Evolutionary conservation across 2,888 invertebrate genomes (phyloP).

Genomic region (Tanytarsus gracilentus): DNA sequence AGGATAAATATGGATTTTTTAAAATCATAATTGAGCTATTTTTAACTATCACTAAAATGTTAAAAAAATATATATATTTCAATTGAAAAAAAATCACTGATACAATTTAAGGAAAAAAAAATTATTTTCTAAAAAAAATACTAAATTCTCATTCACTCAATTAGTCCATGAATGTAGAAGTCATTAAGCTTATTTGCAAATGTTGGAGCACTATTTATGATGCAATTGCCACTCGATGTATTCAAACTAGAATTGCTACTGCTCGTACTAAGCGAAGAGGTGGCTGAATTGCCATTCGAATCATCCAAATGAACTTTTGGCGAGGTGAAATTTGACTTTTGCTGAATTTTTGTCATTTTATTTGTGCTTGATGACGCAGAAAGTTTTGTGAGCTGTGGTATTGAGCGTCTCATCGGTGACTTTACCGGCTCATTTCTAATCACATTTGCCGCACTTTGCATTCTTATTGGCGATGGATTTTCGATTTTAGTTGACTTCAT

Average conservation of each 20-base stretch:
- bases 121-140: too few species aligned
- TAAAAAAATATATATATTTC: too few species aligned
- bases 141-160: background rate
- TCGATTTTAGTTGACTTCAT: constrained; percentile 29
- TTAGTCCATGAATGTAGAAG: background rate
- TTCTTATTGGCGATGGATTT: background rate
- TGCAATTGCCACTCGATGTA: background rate
- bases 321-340: background rate
- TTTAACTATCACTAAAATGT: too few species aligned
- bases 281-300: constrained; percentile 19
- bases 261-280: constrained; percentile 18
- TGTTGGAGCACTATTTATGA: background rate
- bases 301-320: background rate
- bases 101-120: too few species aligned
- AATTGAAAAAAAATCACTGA: too few species aligned
- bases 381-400: constrained; percentile 21
- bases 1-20: too few species aligned
- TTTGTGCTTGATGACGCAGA: too few species aligned
- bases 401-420: background rate
- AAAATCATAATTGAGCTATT: too few species aligned
- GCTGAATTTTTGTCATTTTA: background rate
- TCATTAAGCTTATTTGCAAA: background rate
- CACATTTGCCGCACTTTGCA: background rate
- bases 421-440: background rate
- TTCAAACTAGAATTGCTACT: constrained; percentile 20